Evolutionary conservation across 1,140 invertebrate species (phyloP), one percentile per base, ranked within the genome.

Genomic region (Drosophila tsacasi): DNA sequence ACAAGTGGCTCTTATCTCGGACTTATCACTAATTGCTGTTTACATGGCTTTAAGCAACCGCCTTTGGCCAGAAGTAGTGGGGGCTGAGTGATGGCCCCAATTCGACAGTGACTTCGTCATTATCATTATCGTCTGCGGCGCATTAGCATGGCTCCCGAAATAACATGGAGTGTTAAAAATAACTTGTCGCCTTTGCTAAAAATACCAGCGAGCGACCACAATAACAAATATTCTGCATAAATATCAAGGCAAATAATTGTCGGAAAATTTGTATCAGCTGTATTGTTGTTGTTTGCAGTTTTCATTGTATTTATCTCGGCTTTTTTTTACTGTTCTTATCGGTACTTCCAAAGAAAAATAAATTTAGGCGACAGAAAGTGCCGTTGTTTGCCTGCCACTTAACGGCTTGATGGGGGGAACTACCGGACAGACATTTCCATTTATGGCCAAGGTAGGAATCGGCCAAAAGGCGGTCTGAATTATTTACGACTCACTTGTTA

Each of bases 321-420:
- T 42, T 52, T 23, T 27, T 27, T 61, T 44, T 30, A 46, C 15
- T 23, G 17, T 8, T 58, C 52, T 83, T 86, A 86, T 86, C 83
- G 74, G 76, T 76, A 74, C 59, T 86, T 86, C 72, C 81, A 46
- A 58, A 67, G 83, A 89, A 86, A 89, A 77, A 67, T 69, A 73
- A 57, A 61, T 59, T 37, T 50, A 73, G 50, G 71, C 27, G 39
- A 55, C 64, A 46, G 42, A 75, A 65, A 65, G 49, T 63, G 66
- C 60, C 59, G 49, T 79, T 83, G 80, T 83, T 83, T 75, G 71
- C 76, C 25, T 39, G 46, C 40, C 32, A 67, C 68, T 64, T 42
- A 25, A 52, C 35, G 65, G 50, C 30, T 32, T 49, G 49, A 19
- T 46, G 25, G 58, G 79, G 81, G 83, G 83, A 86, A 83, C 47